These are phyloP conservation scores for Smittia aterrima DNA, from an alignment of 2,888 invertebrate genomes.

Conservation along the genomic window DNA sequence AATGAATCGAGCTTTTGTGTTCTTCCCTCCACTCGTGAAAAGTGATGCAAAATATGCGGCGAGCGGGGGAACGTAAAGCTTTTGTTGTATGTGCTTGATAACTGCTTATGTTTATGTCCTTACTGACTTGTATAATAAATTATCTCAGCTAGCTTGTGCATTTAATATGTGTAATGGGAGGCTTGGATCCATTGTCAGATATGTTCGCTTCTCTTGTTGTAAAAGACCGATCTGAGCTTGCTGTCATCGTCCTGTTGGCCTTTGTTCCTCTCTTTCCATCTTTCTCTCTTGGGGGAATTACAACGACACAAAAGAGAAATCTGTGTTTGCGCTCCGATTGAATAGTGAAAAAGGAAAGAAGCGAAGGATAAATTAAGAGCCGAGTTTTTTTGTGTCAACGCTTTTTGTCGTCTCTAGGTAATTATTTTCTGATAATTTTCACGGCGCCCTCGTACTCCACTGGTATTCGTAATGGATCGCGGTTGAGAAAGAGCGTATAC, in stretches of 20 bases:
- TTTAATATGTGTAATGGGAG: slow-evolving; percentile 2
- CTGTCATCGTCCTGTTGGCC: not conserved
- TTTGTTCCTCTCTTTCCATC: not conserved
- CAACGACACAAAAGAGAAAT: not conserved
- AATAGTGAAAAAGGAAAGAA: not conserved
- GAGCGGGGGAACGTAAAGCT: not conserved
- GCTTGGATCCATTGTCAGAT: not conserved
- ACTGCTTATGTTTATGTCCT: not conserved
- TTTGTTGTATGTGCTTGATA: not conserved
- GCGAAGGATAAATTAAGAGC: not conserved
- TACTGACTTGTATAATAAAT: not conserved
- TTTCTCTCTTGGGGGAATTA: not conserved
- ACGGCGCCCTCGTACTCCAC: slow-evolving; percentile 21
- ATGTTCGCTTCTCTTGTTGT: not conserved
- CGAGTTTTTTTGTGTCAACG: not conserved
- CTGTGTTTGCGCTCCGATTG: not conserved
- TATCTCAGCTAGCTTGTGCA: not conserved
- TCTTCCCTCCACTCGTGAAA: no score
- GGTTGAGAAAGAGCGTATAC: slow-evolving; percentile 26
- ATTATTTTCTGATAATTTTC: slow-evolving; percentile 28
- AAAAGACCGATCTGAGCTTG: not conserved
- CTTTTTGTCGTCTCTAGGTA: not conserved
- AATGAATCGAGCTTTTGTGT: no score
- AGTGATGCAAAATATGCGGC: no score
- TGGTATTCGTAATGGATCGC: slow-evolving; percentile 34